Evolutionary conservation across 2,113 vertebrate genomes (phyloP), one percentile per base, ranked within the genome.

Genomic region (Oncorhynchus gorbuscha): DNA sequence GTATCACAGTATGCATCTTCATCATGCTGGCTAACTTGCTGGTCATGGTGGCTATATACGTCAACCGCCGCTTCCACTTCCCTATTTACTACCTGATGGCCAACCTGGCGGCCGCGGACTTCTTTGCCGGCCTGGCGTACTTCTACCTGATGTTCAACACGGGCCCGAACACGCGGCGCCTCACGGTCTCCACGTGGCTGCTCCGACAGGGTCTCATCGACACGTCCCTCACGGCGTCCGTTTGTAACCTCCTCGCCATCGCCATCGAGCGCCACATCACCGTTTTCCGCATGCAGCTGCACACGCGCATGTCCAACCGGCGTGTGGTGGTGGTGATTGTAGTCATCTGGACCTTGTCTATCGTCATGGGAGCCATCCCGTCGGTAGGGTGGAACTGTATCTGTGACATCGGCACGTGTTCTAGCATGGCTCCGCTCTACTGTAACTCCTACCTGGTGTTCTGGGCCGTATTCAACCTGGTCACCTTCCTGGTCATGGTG

Each of bases 21-120:
- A 99, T 99, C 92, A 99, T 99, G 98, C 88, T 99, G 73, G 97
- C 98, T 90, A 99, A 99, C 93, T 91, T 99, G 0, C 94, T 99
- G 72, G 98, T 99, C 87, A 99, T 99, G 97, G 95, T 98, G 79
- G 98, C 98, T 82, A 99, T 99, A 92, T 99, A 99, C 1, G 95
- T 98, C 90, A 99, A 99, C 93, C 95, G 96, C 32, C 94, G 97
- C 78, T 99, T 99, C 91, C 98, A 99, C 87, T 99, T 99, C 83
- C 98, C 98, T 93, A 99, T 99, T 92, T 99, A 99, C 95, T 99
- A 99, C 88, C 92, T 99, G 88, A 99, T 99, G 98, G 98, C 98
- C 77, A 99, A 99, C 84, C 92, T 99, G 89, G 98, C 98, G 0
- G 98, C 98, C 65, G 98, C 98, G 0, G 98, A 99, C 94, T 99